These are phyloP conservation scores for Toxostoma redivivum DNA, from an alignment of 2,113 vertebrate genomes.

Conservation along the genomic window DNA sequence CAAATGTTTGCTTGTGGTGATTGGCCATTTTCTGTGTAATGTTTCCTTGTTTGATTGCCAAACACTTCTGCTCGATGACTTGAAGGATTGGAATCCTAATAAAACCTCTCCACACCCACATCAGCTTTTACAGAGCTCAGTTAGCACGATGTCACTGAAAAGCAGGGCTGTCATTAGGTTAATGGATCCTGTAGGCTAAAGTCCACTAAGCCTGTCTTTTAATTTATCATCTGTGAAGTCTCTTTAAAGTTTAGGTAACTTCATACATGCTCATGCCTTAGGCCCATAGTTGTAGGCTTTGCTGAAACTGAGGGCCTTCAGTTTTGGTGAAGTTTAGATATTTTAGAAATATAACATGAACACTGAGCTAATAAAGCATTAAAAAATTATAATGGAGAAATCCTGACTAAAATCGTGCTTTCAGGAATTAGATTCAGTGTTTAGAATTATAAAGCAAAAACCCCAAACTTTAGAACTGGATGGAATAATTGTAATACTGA, in stretches of 20 bases:
- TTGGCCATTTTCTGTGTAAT: not conserved
- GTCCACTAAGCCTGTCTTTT: not conserved
- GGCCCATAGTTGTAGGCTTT: not conserved
- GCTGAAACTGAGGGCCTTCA: not conserved
- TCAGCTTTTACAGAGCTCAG: not conserved
- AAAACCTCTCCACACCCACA: not conserved
- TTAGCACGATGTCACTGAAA: not conserved
- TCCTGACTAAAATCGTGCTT: not conserved
- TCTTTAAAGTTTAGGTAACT: not conserved
- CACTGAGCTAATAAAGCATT: not conserved
- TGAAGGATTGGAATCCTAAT: constrained; percentile 22
- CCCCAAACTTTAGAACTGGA: not conserved
- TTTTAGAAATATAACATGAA: not conserved
- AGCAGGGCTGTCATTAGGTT: not conserved
- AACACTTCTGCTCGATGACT: not conserved
- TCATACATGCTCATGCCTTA: not conserved
- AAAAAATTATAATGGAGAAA: not conserved
- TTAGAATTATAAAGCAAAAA: not conserved
- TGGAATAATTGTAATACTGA: not conserved
- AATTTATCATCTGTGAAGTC: not conserved
- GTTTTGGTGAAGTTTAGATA: not conserved
- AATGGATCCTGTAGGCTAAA: not conserved
- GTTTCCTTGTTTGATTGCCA: constrained; percentile 25
- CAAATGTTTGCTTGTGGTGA: not conserved
- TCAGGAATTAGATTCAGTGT: not conserved